Conservation (phyloP, 1,140 invertebrate species). For the Aricia agestis region DNA sequence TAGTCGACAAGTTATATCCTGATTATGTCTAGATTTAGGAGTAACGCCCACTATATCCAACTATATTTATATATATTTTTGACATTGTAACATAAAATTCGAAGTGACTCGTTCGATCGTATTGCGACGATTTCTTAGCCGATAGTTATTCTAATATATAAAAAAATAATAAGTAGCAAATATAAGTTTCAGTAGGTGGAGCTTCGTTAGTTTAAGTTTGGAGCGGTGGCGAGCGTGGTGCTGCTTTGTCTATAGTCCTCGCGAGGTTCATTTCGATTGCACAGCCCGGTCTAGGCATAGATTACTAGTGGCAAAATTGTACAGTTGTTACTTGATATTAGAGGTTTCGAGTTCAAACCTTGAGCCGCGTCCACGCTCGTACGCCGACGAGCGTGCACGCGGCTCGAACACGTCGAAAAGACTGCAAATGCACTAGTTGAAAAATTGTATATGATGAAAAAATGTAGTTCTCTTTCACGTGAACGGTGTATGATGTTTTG, state of each 20-base stretch:
- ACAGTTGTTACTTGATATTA: constrained; percentile 29
- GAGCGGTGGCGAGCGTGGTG: constrained; percentile 15
- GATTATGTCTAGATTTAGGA: constrained; percentile 20
- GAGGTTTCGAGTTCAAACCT: constrained; percentile 14
- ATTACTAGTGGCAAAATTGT: constrained; percentile 25
- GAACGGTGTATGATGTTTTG: constrained; percentile 16
- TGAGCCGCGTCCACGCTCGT: not conserved
- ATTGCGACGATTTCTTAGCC: constrained; percentile 28
- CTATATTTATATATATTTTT: constrained; percentile 50
- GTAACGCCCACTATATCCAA: constrained; percentile 13
- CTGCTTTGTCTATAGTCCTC: constrained; percentile 20
- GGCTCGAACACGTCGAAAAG: constrained; percentile 30
- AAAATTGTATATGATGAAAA: constrained; percentile 21
- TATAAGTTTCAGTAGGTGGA: constrained; percentile 17
- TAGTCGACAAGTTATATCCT: constrained; percentile 27
- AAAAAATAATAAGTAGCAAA: constrained; percentile 1
- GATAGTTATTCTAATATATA: constrained; percentile 26
- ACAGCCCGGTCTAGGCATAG: constrained; percentile 22
- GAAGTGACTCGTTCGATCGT: constrained; percentile 19
- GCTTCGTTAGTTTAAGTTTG: constrained; percentile 9
- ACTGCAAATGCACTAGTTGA: constrained; percentile 32
- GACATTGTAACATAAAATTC: constrained; percentile 40
- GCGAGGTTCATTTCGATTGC: constrained; percentile 21
- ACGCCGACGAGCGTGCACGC: not conserved
- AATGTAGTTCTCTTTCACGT: constrained; percentile 1